phyloP scores from a whole-genome alignment of 2,113 vertebrate species.

The Isichthys henryi region DNA sequence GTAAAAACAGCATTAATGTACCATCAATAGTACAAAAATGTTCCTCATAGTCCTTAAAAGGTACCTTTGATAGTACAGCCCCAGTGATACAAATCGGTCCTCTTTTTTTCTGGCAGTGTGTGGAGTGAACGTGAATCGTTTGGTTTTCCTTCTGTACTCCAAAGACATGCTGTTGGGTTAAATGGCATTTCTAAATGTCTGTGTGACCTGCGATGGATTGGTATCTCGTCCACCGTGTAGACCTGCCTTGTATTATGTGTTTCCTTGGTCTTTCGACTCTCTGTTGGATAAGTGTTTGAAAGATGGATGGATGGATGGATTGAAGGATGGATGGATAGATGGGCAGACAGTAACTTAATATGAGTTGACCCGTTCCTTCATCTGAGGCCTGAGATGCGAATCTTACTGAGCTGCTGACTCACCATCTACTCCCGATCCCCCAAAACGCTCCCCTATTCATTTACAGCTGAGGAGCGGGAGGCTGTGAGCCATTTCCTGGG shows the following conservation, averaged over 20 bases:
- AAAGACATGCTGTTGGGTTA: background rate
- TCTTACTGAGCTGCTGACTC: background rate
- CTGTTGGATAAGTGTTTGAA: background rate
- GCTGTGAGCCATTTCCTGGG: conserved; percentile 77
- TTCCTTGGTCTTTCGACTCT: background rate
- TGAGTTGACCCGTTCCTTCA: background rate
- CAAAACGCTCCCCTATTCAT: background rate
- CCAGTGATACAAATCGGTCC: background rate
- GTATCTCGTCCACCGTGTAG: background rate
- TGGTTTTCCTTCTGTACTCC: background rate
- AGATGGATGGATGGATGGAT: background rate
- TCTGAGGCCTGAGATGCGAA: background rate
- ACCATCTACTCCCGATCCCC: background rate
- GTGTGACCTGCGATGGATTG: background rate
- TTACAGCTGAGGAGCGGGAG: conserved; percentile 77
- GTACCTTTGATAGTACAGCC: background rate
- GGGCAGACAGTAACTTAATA: background rate
- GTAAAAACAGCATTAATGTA: background rate
- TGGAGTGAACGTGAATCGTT: no score
- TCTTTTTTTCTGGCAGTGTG: background rate
- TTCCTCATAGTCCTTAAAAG: background rate
- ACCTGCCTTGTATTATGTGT: background rate
- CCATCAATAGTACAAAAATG: background rate
- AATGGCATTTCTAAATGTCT: background rate
- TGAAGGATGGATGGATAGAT: background rate